Percentiles rank a stretch among this genome's conserved stretches.
Evolutionary conservation across 2,797 vertebrate species (phyloP).

Genomic region (Vespertilio murinus): DNA sequence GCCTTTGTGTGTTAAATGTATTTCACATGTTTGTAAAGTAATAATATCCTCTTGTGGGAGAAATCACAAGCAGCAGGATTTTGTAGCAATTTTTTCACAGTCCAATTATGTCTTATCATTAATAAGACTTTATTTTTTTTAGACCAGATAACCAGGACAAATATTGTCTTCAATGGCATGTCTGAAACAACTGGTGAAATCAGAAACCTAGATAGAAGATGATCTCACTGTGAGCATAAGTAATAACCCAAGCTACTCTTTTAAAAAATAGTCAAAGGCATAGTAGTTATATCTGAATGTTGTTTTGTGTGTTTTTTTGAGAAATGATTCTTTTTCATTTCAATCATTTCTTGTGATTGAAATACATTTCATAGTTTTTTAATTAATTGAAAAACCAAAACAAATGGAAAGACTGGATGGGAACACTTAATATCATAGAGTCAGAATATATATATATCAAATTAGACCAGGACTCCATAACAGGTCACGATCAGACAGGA

Average conservation of each 20-base stretch:
- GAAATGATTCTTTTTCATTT: slow-evolving; percentile 32
- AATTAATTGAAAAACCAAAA: slow-evolving; percentile 24
- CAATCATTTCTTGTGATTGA: slow-evolving; percentile 10
- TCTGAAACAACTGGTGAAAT: slow-evolving; percentile 65
- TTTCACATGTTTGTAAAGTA: slow-evolving; percentile 52
- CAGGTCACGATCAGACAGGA: no score
- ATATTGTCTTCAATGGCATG: slow-evolving; percentile 32
- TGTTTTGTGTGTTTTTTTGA: slow-evolving; percentile 23
- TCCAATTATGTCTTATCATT: slow-evolving; percentile 44
- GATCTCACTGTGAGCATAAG: slow-evolving; percentile 55
- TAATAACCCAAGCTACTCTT: slow-evolving; percentile 59
- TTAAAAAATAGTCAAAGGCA: slow-evolving; percentile 41
- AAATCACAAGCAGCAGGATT: slow-evolving; percentile 47
- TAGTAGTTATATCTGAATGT: neutral
- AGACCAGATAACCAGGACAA: slow-evolving; percentile 32
- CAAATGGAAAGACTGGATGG: slow-evolving; percentile 23
- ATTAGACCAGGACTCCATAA: no score
- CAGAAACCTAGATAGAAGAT: slow-evolving; percentile 55
- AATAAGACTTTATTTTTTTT: slow-evolving; percentile 31
- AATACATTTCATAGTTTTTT: slow-evolving; percentile 3
- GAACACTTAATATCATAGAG: neutral
- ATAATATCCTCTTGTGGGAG: slow-evolving; percentile 46
- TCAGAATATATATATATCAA: neutral
- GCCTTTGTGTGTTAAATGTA: slow-evolving; percentile 52
- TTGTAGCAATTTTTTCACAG: slow-evolving; percentile 58